Percentiles rank a stretch among this genome's conserved stretches.
Evolutionary conservation across 2,113 vertebrate genomes (phyloP).

Genomic region (Suricata suricatta): DNA sequence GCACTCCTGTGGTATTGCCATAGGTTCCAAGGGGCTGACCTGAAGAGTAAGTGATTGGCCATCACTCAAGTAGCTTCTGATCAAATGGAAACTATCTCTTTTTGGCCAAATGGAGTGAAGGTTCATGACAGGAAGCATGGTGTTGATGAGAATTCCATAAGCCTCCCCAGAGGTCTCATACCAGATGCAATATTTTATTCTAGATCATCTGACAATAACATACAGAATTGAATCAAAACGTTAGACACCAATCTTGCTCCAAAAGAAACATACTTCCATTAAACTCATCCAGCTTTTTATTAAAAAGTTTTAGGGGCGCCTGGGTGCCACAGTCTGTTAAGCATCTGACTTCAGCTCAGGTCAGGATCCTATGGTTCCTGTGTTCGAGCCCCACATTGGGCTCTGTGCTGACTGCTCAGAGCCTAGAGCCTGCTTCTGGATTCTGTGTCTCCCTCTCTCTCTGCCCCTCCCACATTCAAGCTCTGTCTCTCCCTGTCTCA

Average conservation of each 20-base stretch:
- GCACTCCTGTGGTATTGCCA: not conserved
- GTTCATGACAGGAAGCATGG: not conserved
- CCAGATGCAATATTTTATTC: not conserved
- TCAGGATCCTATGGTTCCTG: too few species aligned
- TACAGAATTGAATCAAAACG: not conserved
- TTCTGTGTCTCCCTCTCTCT: too few species aligned
- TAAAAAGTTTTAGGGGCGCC: not conserved
- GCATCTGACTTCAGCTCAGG: too few species aligned
- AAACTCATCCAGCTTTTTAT: not conserved
- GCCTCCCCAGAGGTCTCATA: not conserved
- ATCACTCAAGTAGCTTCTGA: not conserved
- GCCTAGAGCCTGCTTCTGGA: too few species aligned
- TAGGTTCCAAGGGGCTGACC: not conserved
- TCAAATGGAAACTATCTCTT: not conserved
- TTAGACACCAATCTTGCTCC: not conserved
- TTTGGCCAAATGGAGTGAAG: not conserved
- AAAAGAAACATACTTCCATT: not conserved
- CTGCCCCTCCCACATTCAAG: too few species aligned
- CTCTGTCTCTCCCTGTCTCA: too few species aligned
- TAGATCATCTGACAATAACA: not conserved
- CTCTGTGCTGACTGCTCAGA: too few species aligned
- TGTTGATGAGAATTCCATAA: not conserved
- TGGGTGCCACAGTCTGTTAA: too few species aligned
- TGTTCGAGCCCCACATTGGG: too few species aligned
- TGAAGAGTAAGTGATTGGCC: not conserved